Percentiles rank a stretch among this genome's conserved stretches.
Conservation (phyloP, 1,140 invertebrate genomes). For the Ceratoteleas bidentatus region DNA sequence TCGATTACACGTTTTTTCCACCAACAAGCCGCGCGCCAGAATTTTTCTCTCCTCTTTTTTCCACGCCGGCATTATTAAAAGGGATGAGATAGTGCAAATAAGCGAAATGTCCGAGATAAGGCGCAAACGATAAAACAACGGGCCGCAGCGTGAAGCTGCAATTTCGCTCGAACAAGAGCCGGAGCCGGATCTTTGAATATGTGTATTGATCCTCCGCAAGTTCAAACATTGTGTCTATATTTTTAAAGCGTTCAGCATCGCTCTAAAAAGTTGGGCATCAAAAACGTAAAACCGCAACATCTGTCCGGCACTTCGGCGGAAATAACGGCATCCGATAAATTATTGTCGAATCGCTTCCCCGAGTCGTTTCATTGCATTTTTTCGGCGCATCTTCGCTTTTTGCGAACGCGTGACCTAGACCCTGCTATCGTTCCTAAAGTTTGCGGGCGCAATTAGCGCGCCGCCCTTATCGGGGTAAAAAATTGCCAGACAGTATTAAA, state of each 20-base stretch:
- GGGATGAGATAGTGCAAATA: constrained; percentile 33
- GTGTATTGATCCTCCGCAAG: constrained; percentile 31
- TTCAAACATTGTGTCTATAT: constrained; percentile 4
- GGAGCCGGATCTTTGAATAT: constrained; percentile 10
- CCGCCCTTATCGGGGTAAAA: constrained; percentile 15
- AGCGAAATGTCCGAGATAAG: constrained; percentile 22
- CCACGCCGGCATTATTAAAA: constrained; percentile 12
- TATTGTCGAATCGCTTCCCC: neutral
- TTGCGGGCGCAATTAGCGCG: constrained; percentile 9
- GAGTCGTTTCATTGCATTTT: too few species aligned
- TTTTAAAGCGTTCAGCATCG: neutral
- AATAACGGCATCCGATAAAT: neutral
- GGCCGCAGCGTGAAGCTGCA: constrained; percentile 13
- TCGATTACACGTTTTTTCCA: too few species aligned
- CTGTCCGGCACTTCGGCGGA: neutral
- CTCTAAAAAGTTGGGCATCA: constrained; percentile 9
- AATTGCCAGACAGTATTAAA: constrained; percentile 21
- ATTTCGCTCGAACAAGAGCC: constrained; percentile 34
- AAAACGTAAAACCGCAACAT: too few species aligned
- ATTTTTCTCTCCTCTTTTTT: too few species aligned
- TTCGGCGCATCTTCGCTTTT: too few species aligned
- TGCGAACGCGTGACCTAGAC: constrained; percentile 19
- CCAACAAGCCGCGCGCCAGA: too few species aligned
- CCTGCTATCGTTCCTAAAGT: constrained; percentile 7
- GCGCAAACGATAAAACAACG: constrained; percentile 18